A percentile compares a stretch with the other conserved stretches of the same genome.
Conservation (phyloP, 2,888 invertebrate species). For the Hipparchia sbordonii region DNA sequence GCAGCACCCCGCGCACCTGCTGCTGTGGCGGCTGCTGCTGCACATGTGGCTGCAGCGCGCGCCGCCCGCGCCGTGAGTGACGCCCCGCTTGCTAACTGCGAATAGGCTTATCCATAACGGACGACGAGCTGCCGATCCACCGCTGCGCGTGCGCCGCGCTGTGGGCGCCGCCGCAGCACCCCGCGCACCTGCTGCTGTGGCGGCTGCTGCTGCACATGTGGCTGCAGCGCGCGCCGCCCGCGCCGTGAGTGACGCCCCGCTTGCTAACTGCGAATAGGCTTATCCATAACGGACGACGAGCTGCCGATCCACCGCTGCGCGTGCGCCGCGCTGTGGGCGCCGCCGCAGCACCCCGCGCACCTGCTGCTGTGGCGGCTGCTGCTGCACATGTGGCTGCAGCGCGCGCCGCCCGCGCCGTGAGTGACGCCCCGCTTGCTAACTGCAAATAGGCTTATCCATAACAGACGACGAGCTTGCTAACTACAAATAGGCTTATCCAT, state of each 20-base stretch:
- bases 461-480: constrained; percentile 61
- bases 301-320: constrained; percentile 63
- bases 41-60: constrained; percentile 67
- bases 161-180: constrained; percentile 55
- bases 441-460: constrained; percentile 56
- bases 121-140: constrained; percentile 67
- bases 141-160: constrained; percentile 55
- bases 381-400: constrained; percentile 67
- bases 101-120: constrained; percentile 52
- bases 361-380: constrained; percentile 67
- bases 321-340: constrained; percentile 54
- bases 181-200: constrained; percentile 67
- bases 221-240: constrained; percentile 57
- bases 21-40: constrained; percentile 68
- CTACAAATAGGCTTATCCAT: constrained; percentile 65
- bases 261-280: constrained; percentile 52
- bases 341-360: constrained; percentile 60
- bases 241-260: constrained; percentile 44
- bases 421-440: neutral
- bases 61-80: constrained; percentile 49
- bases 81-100: constrained; percentile 41
- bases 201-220: constrained; percentile 67
- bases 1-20: constrained; percentile 60
- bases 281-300: constrained; percentile 55
- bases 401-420: constrained; percentile 54